Evolutionary conservation across 2,113 vertebrate genomes (phyloP), one percentile per base, ranked within the genome.

Genomic region (Riparia riparia): DNA sequence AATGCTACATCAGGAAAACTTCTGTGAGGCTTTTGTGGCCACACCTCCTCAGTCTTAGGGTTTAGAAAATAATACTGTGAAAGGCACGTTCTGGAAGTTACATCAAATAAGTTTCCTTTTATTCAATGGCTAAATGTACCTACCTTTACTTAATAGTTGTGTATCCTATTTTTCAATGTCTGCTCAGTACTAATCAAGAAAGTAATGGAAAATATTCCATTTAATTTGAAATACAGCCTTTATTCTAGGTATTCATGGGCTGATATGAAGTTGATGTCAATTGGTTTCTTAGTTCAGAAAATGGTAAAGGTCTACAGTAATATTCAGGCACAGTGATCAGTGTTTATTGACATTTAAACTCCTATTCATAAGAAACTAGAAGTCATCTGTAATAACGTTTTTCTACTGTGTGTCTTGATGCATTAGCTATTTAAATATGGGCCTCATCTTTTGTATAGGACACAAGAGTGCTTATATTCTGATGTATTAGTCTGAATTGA

Each of bases 1-100:
- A 98, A 97, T 97, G 98, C 97, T 95, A 95, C 96, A 94, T 96
- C 96, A 95, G 97, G 97, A 98, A 98, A 95, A 92, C 4, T 96
- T 86, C 86, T 97, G 92, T 95, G 89, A 93, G 78, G 96, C 96
- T 96, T 96, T 95, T 86, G 66, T 97, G 91, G 86, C 96, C 97
- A 96, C 88, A 34, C 97, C 97, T 96, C 96, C 93, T 64, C 91
- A 68, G 88, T 84, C 58, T 83, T 77, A 74, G 89, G 95, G 80
- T 93, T 92, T 82, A 92, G 91, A 89, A 97, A 97, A 95, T 92
- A 97, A 86, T 95, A 16, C 89, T 83, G 13, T 82, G 83, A 95
- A 72, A 96, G 54, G 42, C 92, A 86, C 14, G 81, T 95, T 95
- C 95, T 96, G 80, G 60, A 93, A 90, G 85, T 89, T 88, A 34